Percentiles rank a stretch among this genome's conserved stretches.
Evolutionary conservation across 2,797 vertebrate species (phyloP).

Genomic region (Adelosebastes latens): DNA sequence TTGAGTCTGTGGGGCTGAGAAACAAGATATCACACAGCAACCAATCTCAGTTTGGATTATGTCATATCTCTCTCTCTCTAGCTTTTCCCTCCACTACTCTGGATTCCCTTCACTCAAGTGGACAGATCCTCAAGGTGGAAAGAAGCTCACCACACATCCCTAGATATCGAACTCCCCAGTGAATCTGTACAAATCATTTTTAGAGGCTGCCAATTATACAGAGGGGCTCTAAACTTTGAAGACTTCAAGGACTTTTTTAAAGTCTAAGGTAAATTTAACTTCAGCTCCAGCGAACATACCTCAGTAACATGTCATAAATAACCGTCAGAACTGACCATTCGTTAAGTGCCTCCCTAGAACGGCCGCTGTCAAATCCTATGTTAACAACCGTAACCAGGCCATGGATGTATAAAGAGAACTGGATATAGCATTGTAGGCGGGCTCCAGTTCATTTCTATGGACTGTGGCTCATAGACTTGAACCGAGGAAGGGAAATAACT

Average conservation of each 20-base stretch:
- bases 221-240: slow-evolving; percentile 29
- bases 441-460: neutral
- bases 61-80: slow-evolving; percentile 35
- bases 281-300: neutral
- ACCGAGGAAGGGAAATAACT: too few relatives aligned
- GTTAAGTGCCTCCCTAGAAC: neutral
- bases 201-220: slow-evolving; percentile 44
- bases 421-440: neutral
- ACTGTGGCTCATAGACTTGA: too few relatives aligned
- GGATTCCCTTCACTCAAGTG: slow-evolving; percentile 59
- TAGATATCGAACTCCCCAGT: slow-evolving; percentile 43
- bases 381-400: neutral
- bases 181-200: slow-evolving; percentile 49
- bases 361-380: neutral
- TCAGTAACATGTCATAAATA: neutral
- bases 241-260: slow-evolving; percentile 58
- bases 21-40: slow-evolving; percentile 69
- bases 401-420: too few relatives aligned
- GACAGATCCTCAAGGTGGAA: slow-evolving; percentile 63
- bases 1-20: slow-evolving; percentile 64
- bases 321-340: neutral
- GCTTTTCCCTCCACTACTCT: slow-evolving; percentile 28
- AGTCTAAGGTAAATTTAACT: slow-evolving; percentile 36
- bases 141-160: slow-evolving; percentile 48
- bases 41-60: slow-evolving; percentile 70